phyloP scores from a whole-genome alignment of 2,797 vertebrate species.

The Ctenopoma multispine region DNA sequence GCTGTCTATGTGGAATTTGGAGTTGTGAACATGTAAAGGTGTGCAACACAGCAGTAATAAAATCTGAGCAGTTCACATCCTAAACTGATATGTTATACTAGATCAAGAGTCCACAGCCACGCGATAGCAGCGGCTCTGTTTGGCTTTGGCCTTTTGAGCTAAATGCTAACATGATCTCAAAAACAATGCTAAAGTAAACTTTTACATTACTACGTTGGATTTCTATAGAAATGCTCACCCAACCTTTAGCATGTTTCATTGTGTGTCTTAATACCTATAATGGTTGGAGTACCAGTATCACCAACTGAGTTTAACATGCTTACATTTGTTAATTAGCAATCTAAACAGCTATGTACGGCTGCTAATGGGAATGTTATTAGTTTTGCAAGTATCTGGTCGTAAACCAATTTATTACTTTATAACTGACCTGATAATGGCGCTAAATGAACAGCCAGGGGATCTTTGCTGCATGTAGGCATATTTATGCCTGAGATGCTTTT shows the following conservation, averaged over 20 bases:
- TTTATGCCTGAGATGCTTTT: background rate
- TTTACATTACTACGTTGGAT: background rate
- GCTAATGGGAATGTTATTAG: background rate
- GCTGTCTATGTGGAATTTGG: constrained; percentile 4
- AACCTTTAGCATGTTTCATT: background rate
- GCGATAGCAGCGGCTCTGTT: background rate
- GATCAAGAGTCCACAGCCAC: background rate
- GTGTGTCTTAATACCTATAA: background rate
- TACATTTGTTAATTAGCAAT: background rate
- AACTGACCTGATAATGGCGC: background rate
- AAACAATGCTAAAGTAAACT: background rate
- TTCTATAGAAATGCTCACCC: background rate
- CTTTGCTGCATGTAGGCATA: background rate
- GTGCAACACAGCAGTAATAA: constrained; percentile 3
- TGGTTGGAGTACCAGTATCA: background rate
- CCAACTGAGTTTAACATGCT: background rate
- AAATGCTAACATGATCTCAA: no score
- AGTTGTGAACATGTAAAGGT: constrained; percentile 2
- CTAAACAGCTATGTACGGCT: background rate
- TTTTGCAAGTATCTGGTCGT: constrained; percentile 4
- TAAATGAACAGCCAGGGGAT: background rate
- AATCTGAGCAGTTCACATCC: background rate
- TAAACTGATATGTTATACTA: background rate
- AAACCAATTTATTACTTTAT: background rate
- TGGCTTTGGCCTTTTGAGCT: no score